phyloP scores from a whole-genome alignment of 1,140 invertebrate genomes.

The Probaryconus sp. region DNA sequence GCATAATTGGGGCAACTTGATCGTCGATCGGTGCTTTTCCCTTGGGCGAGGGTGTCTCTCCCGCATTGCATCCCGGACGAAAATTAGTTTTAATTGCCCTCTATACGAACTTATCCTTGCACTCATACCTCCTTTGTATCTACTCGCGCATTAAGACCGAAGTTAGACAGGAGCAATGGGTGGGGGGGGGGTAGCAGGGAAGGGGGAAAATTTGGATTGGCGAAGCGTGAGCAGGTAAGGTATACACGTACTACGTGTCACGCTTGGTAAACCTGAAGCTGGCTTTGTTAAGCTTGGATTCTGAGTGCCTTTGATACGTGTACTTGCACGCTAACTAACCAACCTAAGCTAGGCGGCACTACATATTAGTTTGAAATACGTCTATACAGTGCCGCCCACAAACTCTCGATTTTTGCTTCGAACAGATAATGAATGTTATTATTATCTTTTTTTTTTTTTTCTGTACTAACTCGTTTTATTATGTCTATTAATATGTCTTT shows the following conservation, averaged over 20 bases:
- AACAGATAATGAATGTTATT: no score
- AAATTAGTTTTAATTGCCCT: conserved; percentile 75
- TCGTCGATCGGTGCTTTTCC: conserved; percentile 41
- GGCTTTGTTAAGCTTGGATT: conserved; percentile 79
- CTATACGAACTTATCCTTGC: conserved; percentile 67
- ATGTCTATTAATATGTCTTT: no score
- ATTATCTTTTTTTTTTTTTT: no score
- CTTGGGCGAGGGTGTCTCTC: conserved; percentile 32
- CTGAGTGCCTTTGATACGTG: conserved; percentile 80
- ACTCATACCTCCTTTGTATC: conserved; percentile 62
- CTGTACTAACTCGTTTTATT: no score
- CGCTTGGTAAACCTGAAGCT: conserved; percentile 76
- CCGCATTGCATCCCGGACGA: conserved; percentile 48
- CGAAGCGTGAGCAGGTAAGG: conserved; percentile 74
- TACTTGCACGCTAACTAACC: conserved; percentile 80
- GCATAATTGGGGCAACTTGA: conserved; percentile 37
- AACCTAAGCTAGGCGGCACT: conserved; percentile 75
- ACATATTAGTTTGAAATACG: conserved; percentile 61
- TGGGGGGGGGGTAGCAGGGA: conserved; percentile 53
- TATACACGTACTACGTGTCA: conserved; percentile 77
- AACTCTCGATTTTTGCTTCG: no score
- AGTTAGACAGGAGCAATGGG: conserved; percentile 68
- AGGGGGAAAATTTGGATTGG: conserved; percentile 69
- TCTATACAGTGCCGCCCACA: no score
- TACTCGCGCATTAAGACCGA: conserved; percentile 72